phyloP scores from a whole-genome alignment of 2,797 vertebrate species.

The Scolopax bukidnonensis region DNA sequence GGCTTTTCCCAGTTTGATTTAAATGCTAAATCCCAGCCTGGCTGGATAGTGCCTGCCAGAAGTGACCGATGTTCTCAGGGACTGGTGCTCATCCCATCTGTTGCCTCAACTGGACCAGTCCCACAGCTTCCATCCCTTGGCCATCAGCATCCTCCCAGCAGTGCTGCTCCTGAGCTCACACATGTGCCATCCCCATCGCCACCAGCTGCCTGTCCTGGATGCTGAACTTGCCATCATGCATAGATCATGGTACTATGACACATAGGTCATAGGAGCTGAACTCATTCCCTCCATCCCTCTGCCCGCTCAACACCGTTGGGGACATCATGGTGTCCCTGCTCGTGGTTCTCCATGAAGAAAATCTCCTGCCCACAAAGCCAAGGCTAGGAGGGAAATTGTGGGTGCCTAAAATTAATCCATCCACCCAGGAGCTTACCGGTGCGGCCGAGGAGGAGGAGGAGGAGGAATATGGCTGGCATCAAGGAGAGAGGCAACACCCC shows the following conservation, averaged over 20 bases:
- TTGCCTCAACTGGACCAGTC: rapidly evolving
- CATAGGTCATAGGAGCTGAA: background rate
- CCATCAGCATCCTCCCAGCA: background rate
- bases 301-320: rapidly evolving
- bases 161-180: background rate
- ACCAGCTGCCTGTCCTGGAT: background rate
- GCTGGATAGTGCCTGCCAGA: background rate
- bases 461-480: constrained; percentile 73
- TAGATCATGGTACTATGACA: no score
- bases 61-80: rapidly evolving
- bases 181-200: background rate
- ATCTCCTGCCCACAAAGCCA: background rate
- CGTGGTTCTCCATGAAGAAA: background rate
- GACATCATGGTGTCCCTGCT: rapidly evolving
- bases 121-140: background rate
- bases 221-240: background rate
- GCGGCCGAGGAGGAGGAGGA: constrained; percentile 77
- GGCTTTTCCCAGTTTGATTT: background rate
- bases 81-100: rapidly evolving
- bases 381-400: rapidly evolving
- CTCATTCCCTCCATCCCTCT: background rate
- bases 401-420: background rate
- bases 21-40: background rate
- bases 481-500: constrained; percentile 75
- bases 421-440: constrained; percentile 69